Percentiles rank a stretch among this genome's conserved stretches.
These are phyloP conservation scores for Mycalesis mineus DNA, from an alignment of 2,888 invertebrate species.

Conservation along the genomic window DNA sequence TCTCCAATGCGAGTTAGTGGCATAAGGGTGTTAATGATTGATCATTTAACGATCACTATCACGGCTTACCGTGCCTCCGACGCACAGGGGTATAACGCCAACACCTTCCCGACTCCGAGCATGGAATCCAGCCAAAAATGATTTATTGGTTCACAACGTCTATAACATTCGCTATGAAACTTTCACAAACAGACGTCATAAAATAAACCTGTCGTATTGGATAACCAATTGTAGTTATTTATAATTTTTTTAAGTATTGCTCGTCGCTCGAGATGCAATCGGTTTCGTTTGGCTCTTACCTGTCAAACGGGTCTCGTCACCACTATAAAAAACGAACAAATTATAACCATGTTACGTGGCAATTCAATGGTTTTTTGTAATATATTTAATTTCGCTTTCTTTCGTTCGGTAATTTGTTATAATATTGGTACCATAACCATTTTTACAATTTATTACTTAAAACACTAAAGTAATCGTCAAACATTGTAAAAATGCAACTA, in stretches of 20 bases:
- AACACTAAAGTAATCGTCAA: too few relatives aligned
- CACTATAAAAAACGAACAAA: background rate
- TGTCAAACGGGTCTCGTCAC: slow-evolving; percentile 4
- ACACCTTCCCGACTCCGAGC: too few relatives aligned
- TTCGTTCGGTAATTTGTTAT: too few relatives aligned
- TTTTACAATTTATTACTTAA: too few relatives aligned
- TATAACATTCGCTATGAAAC: slow-evolving; percentile 9
- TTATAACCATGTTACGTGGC: background rate
- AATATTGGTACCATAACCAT: too few relatives aligned
- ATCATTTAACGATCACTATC: too few relatives aligned
- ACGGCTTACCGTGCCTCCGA: too few relatives aligned
- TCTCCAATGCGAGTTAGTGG: too few relatives aligned
- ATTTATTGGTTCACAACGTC: background rate
- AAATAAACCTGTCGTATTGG: slow-evolving; percentile 19
- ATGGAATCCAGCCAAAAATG: background rate
- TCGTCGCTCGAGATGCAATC: slow-evolving; percentile 11
- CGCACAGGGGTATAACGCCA: too few relatives aligned
- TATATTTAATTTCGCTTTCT: too few relatives aligned
- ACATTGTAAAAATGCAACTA: too few relatives aligned
- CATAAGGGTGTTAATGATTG: too few relatives aligned
- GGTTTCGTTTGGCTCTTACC: slow-evolving; percentile 6
- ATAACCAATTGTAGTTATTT: slow-evolving; percentile 19
- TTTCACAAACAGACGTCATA: slow-evolving; percentile 16
- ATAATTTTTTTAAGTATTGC: slow-evolving; percentile 14
- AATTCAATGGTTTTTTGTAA: background rate